Conservation (phyloP, 1,140 invertebrate species). For the Hesperophylax magnus region DNA sequence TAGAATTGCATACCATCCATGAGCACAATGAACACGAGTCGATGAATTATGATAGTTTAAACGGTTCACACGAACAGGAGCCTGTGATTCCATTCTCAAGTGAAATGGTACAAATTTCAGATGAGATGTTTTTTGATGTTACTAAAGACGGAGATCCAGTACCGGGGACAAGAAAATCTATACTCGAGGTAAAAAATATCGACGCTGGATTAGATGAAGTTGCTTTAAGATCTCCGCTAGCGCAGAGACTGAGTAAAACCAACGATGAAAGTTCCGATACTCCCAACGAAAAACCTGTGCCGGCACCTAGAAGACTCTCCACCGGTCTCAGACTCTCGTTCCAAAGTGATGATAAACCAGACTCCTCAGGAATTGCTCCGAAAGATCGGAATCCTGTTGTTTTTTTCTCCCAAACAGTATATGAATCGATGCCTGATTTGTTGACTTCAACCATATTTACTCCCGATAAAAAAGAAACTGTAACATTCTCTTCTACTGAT, state of each 20-base stretch:
- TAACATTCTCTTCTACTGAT: background rate
- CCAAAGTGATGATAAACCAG: slow-evolving; percentile 10
- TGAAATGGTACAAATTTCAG: no score
- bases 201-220: background rate
- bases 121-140: background rate
- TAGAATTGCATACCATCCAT: background rate
- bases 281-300: background rate
- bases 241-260: background rate
- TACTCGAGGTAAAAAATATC: background rate
- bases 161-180: background rate
- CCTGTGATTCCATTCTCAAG: no score
- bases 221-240: background rate
- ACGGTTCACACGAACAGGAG: no score
- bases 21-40: background rate
- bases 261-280: background rate
- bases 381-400: background rate
- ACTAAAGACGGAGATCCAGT: background rate
- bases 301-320: slow-evolving; percentile 1
- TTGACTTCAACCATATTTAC: background rate
- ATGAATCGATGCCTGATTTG: slow-evolving; percentile 26
- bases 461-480: background rate
- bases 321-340: background rate
- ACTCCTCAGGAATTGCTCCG: background rate
- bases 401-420: background rate
- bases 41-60: no score